Evolutionary conservation across 2,797 vertebrate genomes (phyloP).

Genomic region (Cossypha caffra): DNA sequence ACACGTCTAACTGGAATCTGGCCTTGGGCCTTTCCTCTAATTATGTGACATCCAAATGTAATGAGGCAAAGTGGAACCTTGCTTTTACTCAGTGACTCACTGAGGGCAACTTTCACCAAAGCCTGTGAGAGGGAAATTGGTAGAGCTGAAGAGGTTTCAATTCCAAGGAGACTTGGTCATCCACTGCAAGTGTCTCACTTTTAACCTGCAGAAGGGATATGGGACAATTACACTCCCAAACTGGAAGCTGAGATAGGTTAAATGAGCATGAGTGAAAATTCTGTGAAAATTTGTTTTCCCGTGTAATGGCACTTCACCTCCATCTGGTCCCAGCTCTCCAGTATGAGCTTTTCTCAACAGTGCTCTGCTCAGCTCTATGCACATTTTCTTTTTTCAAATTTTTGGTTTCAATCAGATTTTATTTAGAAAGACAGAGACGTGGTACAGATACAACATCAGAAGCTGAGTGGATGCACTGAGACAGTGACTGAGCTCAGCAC

Average conservation of each 20-base stretch:
- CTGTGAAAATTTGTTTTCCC: neutral
- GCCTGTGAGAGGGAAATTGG: neutral
- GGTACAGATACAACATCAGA: neutral
- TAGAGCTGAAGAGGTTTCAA: neutral
- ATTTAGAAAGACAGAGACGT: neutral
- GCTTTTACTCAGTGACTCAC: neutral
- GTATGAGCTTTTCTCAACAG: neutral
- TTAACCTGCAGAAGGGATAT: neutral
- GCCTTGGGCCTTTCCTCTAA: conserved; percentile 18
- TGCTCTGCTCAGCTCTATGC: neutral
- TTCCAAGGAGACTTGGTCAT: neutral
- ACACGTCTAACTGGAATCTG: neutral
- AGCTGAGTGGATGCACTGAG: neutral
- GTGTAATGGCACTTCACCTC: neutral
- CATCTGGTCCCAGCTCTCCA: neutral
- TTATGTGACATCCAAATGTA: neutral
- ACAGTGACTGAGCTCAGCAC: neutral
- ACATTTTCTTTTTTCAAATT: neutral
- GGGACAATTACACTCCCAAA: neutral
- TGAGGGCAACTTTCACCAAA: neutral
- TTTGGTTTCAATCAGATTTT: neutral
- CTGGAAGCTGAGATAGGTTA: neutral
- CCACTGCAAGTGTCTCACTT: neutral
- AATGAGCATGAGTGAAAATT: neutral
- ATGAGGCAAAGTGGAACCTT: neutral